These are phyloP conservation scores for Eupristina koningsbergeri DNA, from an alignment of 1,140 invertebrate species.

Conservation along the genomic window DNA sequence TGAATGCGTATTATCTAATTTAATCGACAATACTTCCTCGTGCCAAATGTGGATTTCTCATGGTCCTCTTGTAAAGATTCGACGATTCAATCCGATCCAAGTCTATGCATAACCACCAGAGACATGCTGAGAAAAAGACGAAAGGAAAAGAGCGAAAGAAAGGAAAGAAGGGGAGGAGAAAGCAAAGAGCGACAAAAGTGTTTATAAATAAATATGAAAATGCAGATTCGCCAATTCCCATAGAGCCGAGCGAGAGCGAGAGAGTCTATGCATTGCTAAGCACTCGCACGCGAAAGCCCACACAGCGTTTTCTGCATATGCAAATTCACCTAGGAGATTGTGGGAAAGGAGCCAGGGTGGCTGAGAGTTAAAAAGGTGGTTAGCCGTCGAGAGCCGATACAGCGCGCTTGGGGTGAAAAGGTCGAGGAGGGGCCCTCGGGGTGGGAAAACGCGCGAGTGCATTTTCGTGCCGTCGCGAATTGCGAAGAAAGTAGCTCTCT, in stretches of 20 bases:
- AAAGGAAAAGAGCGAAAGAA: not conserved
- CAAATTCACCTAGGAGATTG: conserved; percentile 40
- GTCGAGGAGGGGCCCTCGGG: conserved; percentile 28
- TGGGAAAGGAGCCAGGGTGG: conserved; percentile 26
- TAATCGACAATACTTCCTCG: conserved; percentile 13
- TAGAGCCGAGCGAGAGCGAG: not conserved
- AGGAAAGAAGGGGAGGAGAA: not conserved
- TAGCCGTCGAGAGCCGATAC: conserved; percentile 48
- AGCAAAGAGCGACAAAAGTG: no score
- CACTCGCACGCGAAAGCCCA: not conserved
- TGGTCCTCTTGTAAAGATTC: not conserved
- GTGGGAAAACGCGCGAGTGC: conserved; percentile 20
- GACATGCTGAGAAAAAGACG: not conserved
- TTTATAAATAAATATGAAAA: conserved; percentile 46
- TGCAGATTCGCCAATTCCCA: conserved; percentile 40
- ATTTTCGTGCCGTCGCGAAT: conserved; percentile 44
- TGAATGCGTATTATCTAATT: not conserved
- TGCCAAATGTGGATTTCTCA: conserved; percentile 26
- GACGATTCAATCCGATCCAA: not conserved
- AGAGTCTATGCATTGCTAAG: no score
- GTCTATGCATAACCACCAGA: not conserved
- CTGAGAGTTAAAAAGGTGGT: conserved; percentile 47
- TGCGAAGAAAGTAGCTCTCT: no score
- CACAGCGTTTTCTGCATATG: conserved; percentile 47
- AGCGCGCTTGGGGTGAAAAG: conserved; percentile 40